Conservation (phyloP, 2,888 invertebrate genomes). For the Drosophila stalkeri region DNA sequence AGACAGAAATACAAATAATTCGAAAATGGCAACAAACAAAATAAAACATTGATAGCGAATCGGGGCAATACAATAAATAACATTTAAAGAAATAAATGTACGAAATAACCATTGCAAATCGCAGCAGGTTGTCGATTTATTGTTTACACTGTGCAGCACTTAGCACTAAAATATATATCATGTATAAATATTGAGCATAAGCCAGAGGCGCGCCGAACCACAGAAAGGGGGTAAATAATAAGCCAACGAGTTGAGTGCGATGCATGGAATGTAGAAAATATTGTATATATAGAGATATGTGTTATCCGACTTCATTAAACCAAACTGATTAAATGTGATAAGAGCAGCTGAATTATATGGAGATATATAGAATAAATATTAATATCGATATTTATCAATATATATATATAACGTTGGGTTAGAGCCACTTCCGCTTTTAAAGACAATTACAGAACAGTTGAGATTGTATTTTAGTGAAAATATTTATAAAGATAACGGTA, state of each 20-base stretch:
- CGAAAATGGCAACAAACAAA: slow-evolving; percentile 26
- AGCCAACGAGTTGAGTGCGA: neutral
- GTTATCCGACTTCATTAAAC: neutral
- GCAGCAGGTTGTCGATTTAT: slow-evolving; percentile 49
- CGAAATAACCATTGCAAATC: slow-evolving; percentile 53
- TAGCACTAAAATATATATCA: slow-evolving; percentile 21
- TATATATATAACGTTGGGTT: neutral
- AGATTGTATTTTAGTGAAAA: neutral
- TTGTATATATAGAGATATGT: neutral
- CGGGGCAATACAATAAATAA: slow-evolving; percentile 46
- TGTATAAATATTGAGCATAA: slow-evolving; percentile 1
- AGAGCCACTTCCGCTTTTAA: neutral
- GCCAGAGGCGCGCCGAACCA: slow-evolving; percentile 5
- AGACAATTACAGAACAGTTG: neutral
- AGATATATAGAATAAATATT: neutral
- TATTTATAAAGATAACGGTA: neutral
- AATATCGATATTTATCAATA: slow-evolving; percentile 3
- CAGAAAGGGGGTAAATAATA: neutral
- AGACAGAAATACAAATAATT: slow-evolving; percentile 33
- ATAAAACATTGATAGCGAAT: slow-evolving; percentile 42
- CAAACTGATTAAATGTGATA: slow-evolving; percentile 3
- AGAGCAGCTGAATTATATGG: neutral
- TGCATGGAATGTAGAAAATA: neutral
- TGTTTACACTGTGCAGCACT: slow-evolving; percentile 28
- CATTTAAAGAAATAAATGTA: slow-evolving; percentile 57